Evolutionary conservation across 1,140 invertebrate genomes (phyloP).

Genomic region (Temnothorax curvispinosus): DNA sequence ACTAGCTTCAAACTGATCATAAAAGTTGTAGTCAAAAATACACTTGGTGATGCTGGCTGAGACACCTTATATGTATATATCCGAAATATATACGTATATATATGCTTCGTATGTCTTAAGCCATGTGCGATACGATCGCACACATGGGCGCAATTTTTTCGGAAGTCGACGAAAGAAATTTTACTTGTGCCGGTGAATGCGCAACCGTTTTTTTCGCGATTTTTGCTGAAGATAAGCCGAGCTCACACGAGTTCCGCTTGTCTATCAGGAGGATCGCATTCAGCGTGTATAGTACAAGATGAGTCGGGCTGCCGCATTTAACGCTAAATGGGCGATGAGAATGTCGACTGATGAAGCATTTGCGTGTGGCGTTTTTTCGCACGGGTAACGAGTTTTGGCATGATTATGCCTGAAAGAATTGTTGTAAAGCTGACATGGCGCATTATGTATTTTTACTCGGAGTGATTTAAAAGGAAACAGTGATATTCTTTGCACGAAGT

Average conservation of each 20-base stretch:
- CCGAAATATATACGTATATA: constrained; percentile 13
- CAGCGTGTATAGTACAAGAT: constrained; percentile 10
- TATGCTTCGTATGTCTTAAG: not conserved
- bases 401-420: constrained; percentile 7
- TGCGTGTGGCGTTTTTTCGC: constrained; percentile 21
- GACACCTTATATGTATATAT: not conserved
- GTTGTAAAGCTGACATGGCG: not conserved
- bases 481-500: not conserved
- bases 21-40: not conserved
- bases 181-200: constrained; percentile 47
- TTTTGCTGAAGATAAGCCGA: not conserved
- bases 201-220: constrained; percentile 35
- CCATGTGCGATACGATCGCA: constrained; percentile 5
- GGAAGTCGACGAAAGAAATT: constrained; percentile 48
- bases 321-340: constrained; percentile 41
- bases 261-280: constrained; percentile 45
- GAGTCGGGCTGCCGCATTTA: constrained; percentile 22
- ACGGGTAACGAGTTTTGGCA: not conserved
- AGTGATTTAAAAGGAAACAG: not conserved
- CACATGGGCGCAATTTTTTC: constrained; percentile 40
- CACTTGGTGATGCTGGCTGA: not conserved
- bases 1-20: not conserved
- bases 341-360: constrained; percentile 45
- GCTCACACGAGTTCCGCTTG: constrained; percentile 40
- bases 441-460: not conserved